Base-by-base conservation (phyloP, 2,797 vertebrate species). In the Sebastes nivosus region DNA sequence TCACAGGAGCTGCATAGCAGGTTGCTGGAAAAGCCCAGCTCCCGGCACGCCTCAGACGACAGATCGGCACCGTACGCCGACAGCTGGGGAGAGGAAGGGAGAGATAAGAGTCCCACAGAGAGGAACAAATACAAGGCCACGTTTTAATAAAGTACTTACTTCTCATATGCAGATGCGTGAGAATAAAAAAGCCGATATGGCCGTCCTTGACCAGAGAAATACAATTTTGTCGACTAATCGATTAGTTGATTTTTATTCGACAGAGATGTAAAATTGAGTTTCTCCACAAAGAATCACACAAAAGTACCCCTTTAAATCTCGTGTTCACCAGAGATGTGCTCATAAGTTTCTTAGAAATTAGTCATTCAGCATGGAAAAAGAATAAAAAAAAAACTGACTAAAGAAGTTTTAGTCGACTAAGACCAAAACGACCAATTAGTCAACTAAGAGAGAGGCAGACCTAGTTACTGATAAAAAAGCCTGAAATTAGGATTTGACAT, bases 1-100 rank as follows among this genome's bases (percentile, higher is more conserved):
- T 96, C 98, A 92, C 98, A 99, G 82, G 98, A 99, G 93, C 97
- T 99, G 92, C 98, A 99, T 65, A 99, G 96, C 91, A 99, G 95
- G 92, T 98, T 99, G 95, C 98, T 99, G 92, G 99, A 99, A 94
- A 99, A 99, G 57, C 99, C 99, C 75, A 99, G 84, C 67, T 99
- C 98, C 83, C 98, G 96, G 95, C 99, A 99, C 0, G 96, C 96
- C 93, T 99, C 99, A 0, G 98, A 99, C 1, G 98, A 97, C 83
- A 99, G 80, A 18, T 98, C 96, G 27, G 95, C 93, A 42, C 97
- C 96, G 2, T 96, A 96, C 1, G 94, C 89, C 13, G 95, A 95
- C 36, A 97, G 67, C 98, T 99, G 93, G 66, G 93, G 91, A 66
- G 10, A 80, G 50, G 57, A 52, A 32, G 14, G 30, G 34, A 25